Base-by-base conservation (phyloP, 2,888 invertebrate genomes). In the Chironomus riparius region DNA sequence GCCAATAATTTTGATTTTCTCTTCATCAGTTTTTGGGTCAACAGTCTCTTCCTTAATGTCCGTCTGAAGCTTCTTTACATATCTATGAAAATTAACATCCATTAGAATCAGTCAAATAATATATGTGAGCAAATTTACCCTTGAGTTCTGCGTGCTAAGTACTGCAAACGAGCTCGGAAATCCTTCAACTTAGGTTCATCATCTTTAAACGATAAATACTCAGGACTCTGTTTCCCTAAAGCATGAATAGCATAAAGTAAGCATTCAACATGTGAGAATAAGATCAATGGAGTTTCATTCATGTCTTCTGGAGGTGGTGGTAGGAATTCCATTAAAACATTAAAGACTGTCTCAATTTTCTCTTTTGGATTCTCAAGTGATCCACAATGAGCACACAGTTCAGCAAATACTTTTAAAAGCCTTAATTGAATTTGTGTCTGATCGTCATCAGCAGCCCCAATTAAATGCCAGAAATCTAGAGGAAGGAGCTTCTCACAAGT, bases 211-310 rank as follows among this genome's bases (percentile, higher is more conserved):
- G 89, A 88, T 73, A 94, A 84, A 83, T 91, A 92, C 77, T 92
- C 93, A 0, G 94, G 92, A 78, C 88, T 87, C 81, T 92, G 92
- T 78, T 91, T 88, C 75, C 92, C 94, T 68, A 98, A 78, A 76
- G 92, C 91, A 80, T 91, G 91, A 68, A 91, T 84, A 12, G 88
- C 87, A 78, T 83, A 97, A 79, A 98, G 86, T 48, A 97, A 87
- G 86, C 95, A 95, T 85, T 98, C 98, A 2, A 97, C 94, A 81
- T 93, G 92, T 50, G 97, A 94, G 82, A 97, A 97, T 82, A 97
- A 92, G 70, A 97, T 88, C 77, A 93, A 91, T n/a, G 95, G 95
- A 78, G 91, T 85, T 61, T 85, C 86, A 47, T 88, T 86, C 79
- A 87, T 88, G 78, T 90, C 90, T 75, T 90, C 84, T 76, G 95